Conservation (phyloP, 2,888 invertebrate species). For the Luffia ferchaultella region DNA sequence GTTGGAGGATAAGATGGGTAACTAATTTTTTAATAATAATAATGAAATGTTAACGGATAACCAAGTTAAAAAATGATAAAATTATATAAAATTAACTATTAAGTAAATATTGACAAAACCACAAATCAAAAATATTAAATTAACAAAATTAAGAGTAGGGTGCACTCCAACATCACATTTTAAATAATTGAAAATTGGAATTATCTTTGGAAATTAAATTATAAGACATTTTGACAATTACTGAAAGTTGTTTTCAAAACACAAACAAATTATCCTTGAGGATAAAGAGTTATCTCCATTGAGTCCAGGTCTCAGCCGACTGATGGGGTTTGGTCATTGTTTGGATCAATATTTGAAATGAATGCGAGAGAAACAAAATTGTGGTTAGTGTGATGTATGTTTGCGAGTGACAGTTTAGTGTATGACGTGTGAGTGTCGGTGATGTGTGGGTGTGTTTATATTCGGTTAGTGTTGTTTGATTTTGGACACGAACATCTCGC, state of each 20-base stretch:
- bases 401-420: constrained; percentile 14
- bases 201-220: no score
- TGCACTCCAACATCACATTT: no score
- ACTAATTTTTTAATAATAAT: not conserved
- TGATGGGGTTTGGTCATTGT: not conserved
- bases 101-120: not conserved
- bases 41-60: no score
- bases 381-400: constrained; percentile 16
- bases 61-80: no score
- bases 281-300: not conserved
- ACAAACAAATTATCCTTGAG: not conserved
- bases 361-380: not conserved
- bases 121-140: not conserved
- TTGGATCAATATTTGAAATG: not conserved
- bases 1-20: not conserved
- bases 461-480: constrained; percentile 40
- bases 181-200: no score
- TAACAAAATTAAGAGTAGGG: not conserved
- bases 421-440: constrained; percentile 8
- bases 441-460: constrained; percentile 15
- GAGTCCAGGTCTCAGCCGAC: not conserved
- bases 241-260: no score
- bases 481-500: constrained; percentile 98
- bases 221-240: no score
- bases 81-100: not conserved